Evolutionary conservation across 2,888 invertebrate species (phyloP), one percentile per base, ranked within the genome.

Genomic region (Eurytoma adleriae): DNA sequence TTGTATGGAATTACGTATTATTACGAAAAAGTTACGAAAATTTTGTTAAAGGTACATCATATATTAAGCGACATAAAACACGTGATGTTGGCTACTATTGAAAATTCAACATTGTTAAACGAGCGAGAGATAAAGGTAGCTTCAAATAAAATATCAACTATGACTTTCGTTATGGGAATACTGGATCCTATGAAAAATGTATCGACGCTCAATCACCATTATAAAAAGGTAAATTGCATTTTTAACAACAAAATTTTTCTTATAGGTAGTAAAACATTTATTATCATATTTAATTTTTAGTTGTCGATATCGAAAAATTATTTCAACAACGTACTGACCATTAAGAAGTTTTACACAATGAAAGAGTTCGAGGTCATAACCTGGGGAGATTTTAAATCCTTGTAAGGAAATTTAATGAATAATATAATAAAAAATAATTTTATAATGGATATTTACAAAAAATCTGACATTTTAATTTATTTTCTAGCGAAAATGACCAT

Each of bases 31-130:
- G 61, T 40, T 0, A 7, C 4, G 40, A 40, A 40, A 4, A 40
- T 40, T 66, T 66, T 48, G 14, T 18, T 66, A 20, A 50, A 78
- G 78, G 69, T 66, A 20, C 48, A 70, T 30, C 16, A 57, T 13
- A 30, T 79, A 14, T 57, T 79, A 18, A 74, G 54, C 18, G 74
- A 79, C 27, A 59, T 79, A 40, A 79, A 79, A 20, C 62, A 69
- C 14, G 74, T 66, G 3, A 66, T 59, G 14, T 13, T 79, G n/a
- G 50, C 62, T 30, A 50, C 20, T 3, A 70, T 79, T 20, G 70
- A 61, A 30, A 48, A 52, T 50, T 79, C 79, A 40, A 59, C 2
- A 16, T n/a, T 74, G 7, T 20, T 79, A 18, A 79, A 57, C 5
- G 69, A 79, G 18, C 57, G 70, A 5, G 74, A 79, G 24, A 74